Conservation (phyloP, 2,888 invertebrate species). For the Sclerodermus sp. region DNA sequence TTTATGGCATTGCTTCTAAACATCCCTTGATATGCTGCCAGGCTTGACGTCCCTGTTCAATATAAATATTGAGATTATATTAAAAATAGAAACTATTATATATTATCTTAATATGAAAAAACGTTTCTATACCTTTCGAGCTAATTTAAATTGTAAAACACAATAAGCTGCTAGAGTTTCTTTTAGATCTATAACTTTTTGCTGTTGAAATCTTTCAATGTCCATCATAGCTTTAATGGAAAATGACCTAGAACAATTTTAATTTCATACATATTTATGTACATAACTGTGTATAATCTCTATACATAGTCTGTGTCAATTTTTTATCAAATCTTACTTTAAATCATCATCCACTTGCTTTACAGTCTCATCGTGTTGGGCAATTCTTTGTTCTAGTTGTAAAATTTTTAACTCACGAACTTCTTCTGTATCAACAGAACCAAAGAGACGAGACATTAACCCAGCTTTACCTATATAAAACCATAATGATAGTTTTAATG, state of each 20-base stretch:
- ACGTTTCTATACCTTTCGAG: slow-evolving; percentile 66
- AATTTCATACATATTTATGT: background rate
- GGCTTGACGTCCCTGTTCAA: slow-evolving; percentile 70
- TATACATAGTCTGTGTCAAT: background rate
- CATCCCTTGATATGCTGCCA: slow-evolving; percentile 78
- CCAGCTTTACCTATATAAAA: slow-evolving; percentile 64
- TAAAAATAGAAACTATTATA: background rate
- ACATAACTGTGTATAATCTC: background rate
- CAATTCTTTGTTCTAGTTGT: slow-evolving; percentile 69
- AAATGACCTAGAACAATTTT: slow-evolving; percentile 64
- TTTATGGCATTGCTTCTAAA: slow-evolving; percentile 71
- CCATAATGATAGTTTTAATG: background rate
- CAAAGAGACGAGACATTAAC: slow-evolving; percentile 74
- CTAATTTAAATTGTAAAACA: slow-evolving; percentile 72
- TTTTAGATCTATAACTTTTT: slow-evolving; percentile 72
- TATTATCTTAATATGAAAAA: background rate
- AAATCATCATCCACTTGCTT: slow-evolving; percentile 64
- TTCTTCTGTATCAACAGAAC: slow-evolving; percentile 76
- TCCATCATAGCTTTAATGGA: slow-evolving; percentile 68
- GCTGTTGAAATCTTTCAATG: slow-evolving; percentile 72
- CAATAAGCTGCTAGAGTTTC: slow-evolving; percentile 73
- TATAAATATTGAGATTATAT: too few species aligned
- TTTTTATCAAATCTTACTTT: slow-evolving; percentile 58
- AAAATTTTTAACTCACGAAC: slow-evolving; percentile 71
- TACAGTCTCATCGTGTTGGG: slow-evolving; percentile 64